Evolutionary conservation across 37 sponge, comb jelly and placozoan genomes (phyloP).

Genomic region (Diacarnus erythraeanus): DNA sequence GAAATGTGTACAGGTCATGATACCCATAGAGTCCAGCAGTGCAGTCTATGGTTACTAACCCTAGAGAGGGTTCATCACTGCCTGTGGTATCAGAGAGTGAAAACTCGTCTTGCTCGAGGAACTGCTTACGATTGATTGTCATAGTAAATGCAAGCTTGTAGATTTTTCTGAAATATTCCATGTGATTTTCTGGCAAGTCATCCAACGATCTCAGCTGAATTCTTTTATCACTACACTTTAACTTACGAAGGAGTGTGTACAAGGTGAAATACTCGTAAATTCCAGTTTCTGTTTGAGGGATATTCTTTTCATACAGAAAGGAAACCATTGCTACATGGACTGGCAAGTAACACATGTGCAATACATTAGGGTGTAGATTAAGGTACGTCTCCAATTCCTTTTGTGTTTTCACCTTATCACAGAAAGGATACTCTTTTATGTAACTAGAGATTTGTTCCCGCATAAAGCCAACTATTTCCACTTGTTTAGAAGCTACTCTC

Average conservation of each 20-base stretch:
- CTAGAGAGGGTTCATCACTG: conserved; percentile 4
- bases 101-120: background rate
- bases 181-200: background rate
- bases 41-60: conserved; percentile 7
- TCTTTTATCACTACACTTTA: background rate
- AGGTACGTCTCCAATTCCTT: conserved; percentile 8
- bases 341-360: conserved; percentile 41
- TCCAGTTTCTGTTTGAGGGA: conserved; percentile 31
- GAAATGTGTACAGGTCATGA: conserved; percentile 11
- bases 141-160: conserved; percentile 13
- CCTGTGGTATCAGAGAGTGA: background rate
- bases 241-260: background rate
- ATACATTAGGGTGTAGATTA: background rate
- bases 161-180: background rate
- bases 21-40: background rate
- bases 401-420: background rate
- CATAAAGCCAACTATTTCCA: conserved; percentile 35
- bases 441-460: conserved; percentile 7
- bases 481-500: background rate
- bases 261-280: conserved; percentile 14
- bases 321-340: conserved; percentile 23
- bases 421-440: background rate
- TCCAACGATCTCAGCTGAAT: background rate
- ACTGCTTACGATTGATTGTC: background rate
- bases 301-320: background rate